Evolutionary conservation across 2,797 vertebrate species (phyloP).

Genomic region (Ispidina lecontei): DNA sequence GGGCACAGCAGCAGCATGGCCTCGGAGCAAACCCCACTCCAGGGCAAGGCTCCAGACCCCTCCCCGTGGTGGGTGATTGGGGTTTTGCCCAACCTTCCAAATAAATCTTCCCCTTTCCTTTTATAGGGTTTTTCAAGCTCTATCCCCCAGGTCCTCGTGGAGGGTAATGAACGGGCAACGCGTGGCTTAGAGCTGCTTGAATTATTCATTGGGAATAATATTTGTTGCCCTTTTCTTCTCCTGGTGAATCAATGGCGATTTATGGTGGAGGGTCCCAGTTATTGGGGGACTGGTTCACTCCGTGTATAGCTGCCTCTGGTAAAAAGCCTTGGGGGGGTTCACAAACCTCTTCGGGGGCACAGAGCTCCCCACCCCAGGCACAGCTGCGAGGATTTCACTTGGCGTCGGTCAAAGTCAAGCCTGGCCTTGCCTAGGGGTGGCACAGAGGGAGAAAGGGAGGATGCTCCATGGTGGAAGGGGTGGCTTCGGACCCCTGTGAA

Average conservation of each 20-base stretch:
- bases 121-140: conserved; percentile 38
- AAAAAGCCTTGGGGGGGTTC: not conserved
- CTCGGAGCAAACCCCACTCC: not conserved
- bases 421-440: not conserved
- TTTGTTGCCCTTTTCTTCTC: conserved; percentile 56
- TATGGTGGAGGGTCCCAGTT: not conserved
- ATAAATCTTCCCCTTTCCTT: conserved; percentile 56
- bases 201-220: conserved; percentile 68
- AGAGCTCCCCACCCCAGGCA: not conserved
- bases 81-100: conserved; percentile 19
- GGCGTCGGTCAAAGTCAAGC: not conserved
- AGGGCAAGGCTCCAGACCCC: not conserved
- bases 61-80: not conserved
- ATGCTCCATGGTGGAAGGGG: not conserved
- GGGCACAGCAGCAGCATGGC: not conserved
- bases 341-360: not conserved
- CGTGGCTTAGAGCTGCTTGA: conserved; percentile 41
- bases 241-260: conserved; percentile 57
- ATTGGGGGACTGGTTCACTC: not conserved
- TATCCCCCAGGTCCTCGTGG: conserved; percentile 63
- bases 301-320: not conserved
- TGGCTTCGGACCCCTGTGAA: not conserved
- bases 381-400: rapidly evolving
- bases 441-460: not conserved
- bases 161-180: conserved; percentile 46